Evolutionary conservation across 35 echinoderm and acorn worm species (phyloP).

Genomic region (Strongylocentrotus purpuratus): DNA sequence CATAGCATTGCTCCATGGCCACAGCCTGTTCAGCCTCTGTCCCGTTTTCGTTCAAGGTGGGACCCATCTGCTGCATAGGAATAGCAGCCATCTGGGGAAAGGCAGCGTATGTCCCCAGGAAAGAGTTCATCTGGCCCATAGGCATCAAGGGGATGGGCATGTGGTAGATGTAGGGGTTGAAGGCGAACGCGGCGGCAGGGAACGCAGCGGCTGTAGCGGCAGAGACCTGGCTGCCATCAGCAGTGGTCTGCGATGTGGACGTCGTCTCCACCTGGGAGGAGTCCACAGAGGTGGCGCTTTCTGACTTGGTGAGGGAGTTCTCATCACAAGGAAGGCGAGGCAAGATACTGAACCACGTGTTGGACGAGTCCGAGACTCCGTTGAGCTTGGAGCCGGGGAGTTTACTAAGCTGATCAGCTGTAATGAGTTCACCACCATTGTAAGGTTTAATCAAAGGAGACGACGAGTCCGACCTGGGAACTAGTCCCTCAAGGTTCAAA

Average conservation of each 20-base stretch:
- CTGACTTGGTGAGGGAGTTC: slow-evolving; percentile 61
- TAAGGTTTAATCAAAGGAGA: slow-evolving; percentile 44
- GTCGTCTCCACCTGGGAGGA: background rate
- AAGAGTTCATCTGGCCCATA: slow-evolving; percentile 80
- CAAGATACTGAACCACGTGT: slow-evolving; percentile 95
- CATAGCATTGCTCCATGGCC: background rate
- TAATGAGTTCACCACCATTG: slow-evolving; percentile 57
- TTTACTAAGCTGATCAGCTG: slow-evolving; percentile 47
- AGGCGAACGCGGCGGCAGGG: slow-evolving; percentile 73
- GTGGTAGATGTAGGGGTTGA: slow-evolving; percentile 90
- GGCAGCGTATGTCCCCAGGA: slow-evolving; percentile 71
- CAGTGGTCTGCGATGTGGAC: background rate
- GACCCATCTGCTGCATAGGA: slow-evolving; percentile 74
- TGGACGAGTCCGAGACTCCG: slow-evolving; percentile 62
- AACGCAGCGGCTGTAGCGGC: slow-evolving; percentile 54
- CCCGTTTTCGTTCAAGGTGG: slow-evolving; percentile 66
- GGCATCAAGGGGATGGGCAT: slow-evolving; percentile 93
- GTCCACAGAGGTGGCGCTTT: background rate
- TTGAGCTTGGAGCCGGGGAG: slow-evolving; percentile 71
- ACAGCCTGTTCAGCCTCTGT: background rate
- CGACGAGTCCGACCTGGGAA: slow-evolving; percentile 26
- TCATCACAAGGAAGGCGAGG: slow-evolving; percentile 91
- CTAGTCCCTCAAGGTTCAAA: slow-evolving; percentile 63
- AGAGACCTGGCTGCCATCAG: background rate
- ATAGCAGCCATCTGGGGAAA: slow-evolving; percentile 78